Base-by-base conservation (phyloP, 1,140 invertebrate species). In the Geopemphigus sp. region DNA sequence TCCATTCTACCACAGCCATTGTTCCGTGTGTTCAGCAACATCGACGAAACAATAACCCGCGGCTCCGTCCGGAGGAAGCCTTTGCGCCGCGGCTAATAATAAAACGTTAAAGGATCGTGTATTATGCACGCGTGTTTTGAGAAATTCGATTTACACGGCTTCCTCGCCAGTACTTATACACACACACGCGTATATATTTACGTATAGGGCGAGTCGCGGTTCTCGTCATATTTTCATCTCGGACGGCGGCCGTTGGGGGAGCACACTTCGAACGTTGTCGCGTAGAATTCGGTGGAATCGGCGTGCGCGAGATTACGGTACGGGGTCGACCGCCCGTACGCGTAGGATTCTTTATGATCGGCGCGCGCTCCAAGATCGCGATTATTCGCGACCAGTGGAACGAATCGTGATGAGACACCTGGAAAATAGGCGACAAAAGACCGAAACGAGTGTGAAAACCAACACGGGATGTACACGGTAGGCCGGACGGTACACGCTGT, bases 351-450 rank as follows among this genome's bases (percentile, higher is more conserved):
- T 39, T 39, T 39, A 8, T 39, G 32, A 39, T 8, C 32, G 8
- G 32, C 32, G 32, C 32, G 32, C n/a, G n/a, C n/a, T n/a, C n/a
- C n/a, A n/a, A n/a, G 8, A 26, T 39, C 5, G n/a, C 64, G 64
- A 61, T 78, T 78, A 63, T 78, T 78, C 57, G 39, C 32, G 74
- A 61, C 22, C 74, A 32, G 57, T 26, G 54, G 45, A 45, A 61
- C 56, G 74, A 14, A 78, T 63, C 57, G 57, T 15, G 4, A 57
- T 24, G 54, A 59, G 32, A 50, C 74, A 78, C 74, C 74, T 78
- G 74, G 74, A 59, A 78, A 78, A 78, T 78, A 26, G 32, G 22
- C 74, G 39, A 50, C 39, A 78, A 47, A 61, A 47, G 8, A 47
- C 54, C 32, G 24, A 76, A 15, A 59, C 32, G 74, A 11, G 57